Percentiles rank a stretch among this genome's conserved stretches.
Conservation (phyloP, 2,888 invertebrate genomes). For the Sussaba pulchella region DNA sequence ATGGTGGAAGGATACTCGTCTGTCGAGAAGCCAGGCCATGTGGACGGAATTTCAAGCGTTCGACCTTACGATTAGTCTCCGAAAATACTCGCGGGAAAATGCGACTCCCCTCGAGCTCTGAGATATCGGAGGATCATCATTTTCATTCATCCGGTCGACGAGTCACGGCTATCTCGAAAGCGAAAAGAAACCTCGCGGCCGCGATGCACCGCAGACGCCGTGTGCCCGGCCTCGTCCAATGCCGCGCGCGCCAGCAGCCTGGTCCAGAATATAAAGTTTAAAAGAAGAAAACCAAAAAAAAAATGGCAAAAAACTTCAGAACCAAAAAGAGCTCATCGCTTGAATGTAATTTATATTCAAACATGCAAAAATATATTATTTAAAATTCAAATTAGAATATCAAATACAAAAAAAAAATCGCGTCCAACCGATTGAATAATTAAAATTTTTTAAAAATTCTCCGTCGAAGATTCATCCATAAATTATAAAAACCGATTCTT, state of each 20-base stretch:
- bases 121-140: conserved; percentile 48
- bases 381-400: neutral
- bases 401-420: too few relatives aligned
- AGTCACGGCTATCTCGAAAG: conserved; percentile 20
- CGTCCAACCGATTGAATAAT: too few relatives aligned
- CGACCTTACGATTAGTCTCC: conserved; percentile 25
- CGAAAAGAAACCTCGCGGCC: conserved; percentile 23
- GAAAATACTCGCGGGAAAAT: conserved; percentile 40
- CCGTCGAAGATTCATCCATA: too few relatives aligned
- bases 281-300: neutral
- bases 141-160: conserved; percentile 56
- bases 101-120: conserved; percentile 7
- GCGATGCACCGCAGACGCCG: conserved; percentile 1
- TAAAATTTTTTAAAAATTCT: too few relatives aligned
- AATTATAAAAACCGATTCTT: too few relatives aligned
- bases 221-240: conserved; percentile 10
- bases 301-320: neutral
- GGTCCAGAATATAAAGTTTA: neutral
- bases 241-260: neutral
- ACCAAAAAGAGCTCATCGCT: neutral
- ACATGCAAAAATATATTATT: neutral
- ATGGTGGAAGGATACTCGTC: neutral
- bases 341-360: neutral
- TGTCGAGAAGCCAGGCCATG: conserved; percentile 54
- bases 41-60: conserved; percentile 54